phyloP scores from a whole-genome alignment of 2,888 invertebrate species.

The Amphimallon solstitiale region DNA sequence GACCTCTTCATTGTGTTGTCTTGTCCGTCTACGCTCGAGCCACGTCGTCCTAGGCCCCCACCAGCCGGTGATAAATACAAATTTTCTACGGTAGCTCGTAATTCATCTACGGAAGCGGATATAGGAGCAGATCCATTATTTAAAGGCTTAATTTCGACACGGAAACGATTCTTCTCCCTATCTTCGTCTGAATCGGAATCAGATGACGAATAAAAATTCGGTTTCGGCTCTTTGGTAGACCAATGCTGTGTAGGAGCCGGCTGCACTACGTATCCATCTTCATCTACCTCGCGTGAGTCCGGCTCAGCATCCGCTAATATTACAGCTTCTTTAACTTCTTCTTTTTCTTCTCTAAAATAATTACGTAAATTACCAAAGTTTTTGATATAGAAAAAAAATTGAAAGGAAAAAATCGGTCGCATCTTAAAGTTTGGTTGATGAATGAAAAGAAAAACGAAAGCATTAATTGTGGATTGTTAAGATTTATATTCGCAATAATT shows the following conservation, averaged over 20 bases:
- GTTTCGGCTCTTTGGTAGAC: conserved; percentile 77
- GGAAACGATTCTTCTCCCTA: conserved; percentile 71
- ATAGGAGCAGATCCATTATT: conserved; percentile 90
- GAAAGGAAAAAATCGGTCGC: neutral
- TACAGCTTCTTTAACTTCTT: conserved; percentile 67
- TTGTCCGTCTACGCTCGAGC: conserved; percentile 74
- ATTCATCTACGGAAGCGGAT: conserved; percentile 95
- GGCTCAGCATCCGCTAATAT: conserved; percentile 53
- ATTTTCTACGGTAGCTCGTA: conserved; percentile 91
- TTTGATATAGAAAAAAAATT: neutral
- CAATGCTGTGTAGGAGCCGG: conserved; percentile 74
- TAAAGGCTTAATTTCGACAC: conserved; percentile 94
- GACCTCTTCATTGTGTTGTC: conserved; percentile 72
- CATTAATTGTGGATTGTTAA: no score
- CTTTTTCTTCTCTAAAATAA: conserved; percentile 75
- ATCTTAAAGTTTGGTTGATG: neutral
- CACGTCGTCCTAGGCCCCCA: conserved; percentile 69
- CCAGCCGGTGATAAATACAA: conserved; percentile 85
- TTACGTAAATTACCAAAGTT: neutral
- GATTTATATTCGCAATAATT: no score
- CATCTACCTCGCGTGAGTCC: conserved; percentile 82
- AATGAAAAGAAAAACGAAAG: no score
- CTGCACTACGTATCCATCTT: conserved; percentile 91
- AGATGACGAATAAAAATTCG: conserved; percentile 89
- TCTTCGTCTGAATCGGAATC: conserved; percentile 77